Evolutionary conservation across 92 coral and sea anemone genomes (phyloP).

Genomic region (Montipora capitata): DNA sequence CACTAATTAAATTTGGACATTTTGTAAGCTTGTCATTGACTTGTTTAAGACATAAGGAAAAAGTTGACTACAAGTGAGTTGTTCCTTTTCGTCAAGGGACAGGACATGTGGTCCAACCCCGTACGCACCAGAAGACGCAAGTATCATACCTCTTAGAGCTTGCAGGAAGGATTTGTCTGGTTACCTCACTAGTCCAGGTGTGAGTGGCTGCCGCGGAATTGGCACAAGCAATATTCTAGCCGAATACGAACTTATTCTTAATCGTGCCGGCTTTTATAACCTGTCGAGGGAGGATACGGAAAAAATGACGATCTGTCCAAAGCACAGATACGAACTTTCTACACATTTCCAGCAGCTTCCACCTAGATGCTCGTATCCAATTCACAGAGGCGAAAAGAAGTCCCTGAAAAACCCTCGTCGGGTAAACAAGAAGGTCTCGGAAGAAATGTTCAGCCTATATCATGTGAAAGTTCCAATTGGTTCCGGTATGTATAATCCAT

Average conservation of each 20-base stretch:
- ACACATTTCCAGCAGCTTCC: neutral
- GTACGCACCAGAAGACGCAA: slow-evolving; percentile 20
- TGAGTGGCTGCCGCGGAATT: slow-evolving; percentile 35
- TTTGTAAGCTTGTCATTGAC: slow-evolving; percentile 1
- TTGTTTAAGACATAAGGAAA: neutral
- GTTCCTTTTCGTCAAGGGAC: slow-evolving; percentile 3
- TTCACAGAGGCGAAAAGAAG: slow-evolving; percentile 16
- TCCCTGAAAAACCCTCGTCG: slow-evolving; percentile 41
- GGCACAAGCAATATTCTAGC: slow-evolving; percentile 27
- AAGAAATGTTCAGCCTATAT: slow-evolving; percentile 25
- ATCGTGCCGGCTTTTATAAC: no score
- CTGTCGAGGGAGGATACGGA: slow-evolving; percentile 1
- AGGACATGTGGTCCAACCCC: slow-evolving; percentile 17
- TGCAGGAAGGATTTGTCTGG: slow-evolving; percentile 41
- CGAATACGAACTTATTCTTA: slow-evolving; percentile 21
- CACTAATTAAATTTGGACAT: neutral
- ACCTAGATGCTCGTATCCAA: slow-evolving; percentile 26
- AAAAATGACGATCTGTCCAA: no score
- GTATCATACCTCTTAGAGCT: slow-evolving; percentile 22
- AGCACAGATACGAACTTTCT: no score
- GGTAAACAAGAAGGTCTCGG: slow-evolving; percentile 38
- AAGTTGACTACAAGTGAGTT: slow-evolving; percentile 7
- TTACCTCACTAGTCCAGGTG: slow-evolving; percentile 38
- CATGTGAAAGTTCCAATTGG: slow-evolving; percentile 40
- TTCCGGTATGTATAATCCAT: slow-evolving; percentile 35